Evolutionary conservation across 2,797 vertebrate species (phyloP).

Genomic region (Bradypus variegatus): DNA sequence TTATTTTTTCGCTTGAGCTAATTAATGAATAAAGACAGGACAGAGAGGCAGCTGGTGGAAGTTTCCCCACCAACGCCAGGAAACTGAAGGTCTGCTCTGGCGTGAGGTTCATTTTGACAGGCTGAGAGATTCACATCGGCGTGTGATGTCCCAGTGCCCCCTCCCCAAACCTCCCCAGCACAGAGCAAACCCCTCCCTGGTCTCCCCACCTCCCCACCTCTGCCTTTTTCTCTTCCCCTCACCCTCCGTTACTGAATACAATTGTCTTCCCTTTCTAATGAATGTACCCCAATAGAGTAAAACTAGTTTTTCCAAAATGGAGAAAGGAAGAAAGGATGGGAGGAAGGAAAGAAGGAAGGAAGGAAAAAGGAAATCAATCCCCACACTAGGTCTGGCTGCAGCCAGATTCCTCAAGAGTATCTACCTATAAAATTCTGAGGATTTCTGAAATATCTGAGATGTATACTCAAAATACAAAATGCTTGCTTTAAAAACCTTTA

Average conservation of each 20-base stretch:
- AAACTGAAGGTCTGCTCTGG: background rate
- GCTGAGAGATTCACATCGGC: background rate
- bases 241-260: slow-evolving; percentile 13
- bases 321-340: background rate
- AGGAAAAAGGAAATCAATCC: background rate
- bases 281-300: slow-evolving; percentile 51
- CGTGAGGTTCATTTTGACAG: background rate
- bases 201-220: background rate
- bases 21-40: background rate
- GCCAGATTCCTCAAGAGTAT: background rate
- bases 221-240: background rate
- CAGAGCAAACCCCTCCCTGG: background rate
- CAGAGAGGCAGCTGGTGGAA: background rate
- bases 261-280: slow-evolving; percentile 35
- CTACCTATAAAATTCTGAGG: background rate
- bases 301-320: slow-evolving; percentile 52
- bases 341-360: slow-evolving; percentile 26
- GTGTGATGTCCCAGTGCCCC: background rate
- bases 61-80: background rate
- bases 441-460: background rate
- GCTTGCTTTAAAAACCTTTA: background rate
- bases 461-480: background rate
- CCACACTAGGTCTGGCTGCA: background rate
- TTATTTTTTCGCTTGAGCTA: background rate
- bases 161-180: background rate